Percentiles rank a stretch among this genome's conserved stretches.
phyloP scores from a whole-genome alignment of 2,888 invertebrate genomes.

The Athrips mouffetella region DNA sequence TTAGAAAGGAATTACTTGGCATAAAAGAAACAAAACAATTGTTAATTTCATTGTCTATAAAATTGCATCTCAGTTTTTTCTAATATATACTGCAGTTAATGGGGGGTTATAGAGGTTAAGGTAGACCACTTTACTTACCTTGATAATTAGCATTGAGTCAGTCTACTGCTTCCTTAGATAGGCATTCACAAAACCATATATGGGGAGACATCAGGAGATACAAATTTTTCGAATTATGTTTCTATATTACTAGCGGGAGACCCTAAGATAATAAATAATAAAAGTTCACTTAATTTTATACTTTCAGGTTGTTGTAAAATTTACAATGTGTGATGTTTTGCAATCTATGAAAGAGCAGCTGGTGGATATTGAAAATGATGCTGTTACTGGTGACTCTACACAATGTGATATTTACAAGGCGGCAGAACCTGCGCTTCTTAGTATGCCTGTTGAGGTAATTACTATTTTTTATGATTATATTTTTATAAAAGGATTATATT shows the following conservation, averaged over 20 bases:
- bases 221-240: too few relatives aligned
- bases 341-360: slow-evolving; percentile 46
- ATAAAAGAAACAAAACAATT: too few relatives aligned
- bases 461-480: slow-evolving; percentile 67
- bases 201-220: too few relatives aligned
- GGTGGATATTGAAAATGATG: slow-evolving; percentile 43
- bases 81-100: not conserved
- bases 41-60: too few relatives aligned
- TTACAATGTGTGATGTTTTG: slow-evolving; percentile 48
- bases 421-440: slow-evolving; percentile 42
- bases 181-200: slow-evolving; percentile 20
- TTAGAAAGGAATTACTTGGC: not conserved
- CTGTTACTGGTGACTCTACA: slow-evolving; percentile 19
- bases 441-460: slow-evolving; percentile 67
- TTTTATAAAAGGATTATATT: not conserved
- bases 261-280: too few relatives aligned
- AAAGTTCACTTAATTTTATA: not conserved
- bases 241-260: too few relatives aligned
- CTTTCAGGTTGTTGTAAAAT: not conserved
- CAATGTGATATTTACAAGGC: slow-evolving; percentile 34
- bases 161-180: slow-evolving; percentile 25
- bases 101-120: not conserved
- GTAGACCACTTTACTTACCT: slow-evolving; percentile 13
- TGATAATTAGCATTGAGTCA: slow-evolving; percentile 5
- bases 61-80: too few relatives aligned